Base-by-base conservation (phyloP, 2,113 vertebrate genomes). In the Cyprinus carpio region DNA sequence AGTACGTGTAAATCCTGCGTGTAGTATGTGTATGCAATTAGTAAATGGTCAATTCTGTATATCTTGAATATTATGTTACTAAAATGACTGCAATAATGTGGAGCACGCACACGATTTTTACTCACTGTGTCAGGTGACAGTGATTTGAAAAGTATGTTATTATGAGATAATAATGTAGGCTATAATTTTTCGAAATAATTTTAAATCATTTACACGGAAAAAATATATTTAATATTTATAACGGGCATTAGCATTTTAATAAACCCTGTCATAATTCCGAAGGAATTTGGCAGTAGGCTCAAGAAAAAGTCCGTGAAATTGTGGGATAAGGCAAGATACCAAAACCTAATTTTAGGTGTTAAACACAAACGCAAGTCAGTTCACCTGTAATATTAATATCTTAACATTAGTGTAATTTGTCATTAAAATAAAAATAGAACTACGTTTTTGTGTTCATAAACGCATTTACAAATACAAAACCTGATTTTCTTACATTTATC, bases 231-330 rank as follows among this genome's bases (percentile, higher is more conserved):
- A 2, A 56, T 58, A 23, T 60, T n/a, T 23, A n/a, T 23, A 60
- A 60, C 23, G 3, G 2, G 8, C 56, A n/a, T 60, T n/a, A 23
- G 9, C 54, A 40, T 49, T 27, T 29, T 6, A 18, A 71, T 34
- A 37, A 27, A 64, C 15, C 76, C 37, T 37, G 51, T 12, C 31
- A 56, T 78, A 25, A 64, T 80, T 46, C 86, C 88, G 88, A 89
- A 85, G 82, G 84, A 87, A 86, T 89, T 54, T 89, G 86, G 88
- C 90, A 92, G 93, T 89, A 90, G 93, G 87, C 85, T 89, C 89
- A 91, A 93, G 90, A 94, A 93, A 92, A 93, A 93, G 91, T 93
- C 93, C 88, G 86, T 91, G 62, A 91, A 87, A 91, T 92, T 89
- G 91, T 82, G 46, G 93, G 94, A 94, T 95, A 94, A 93, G 87